phyloP scores from a whole-genome alignment of 2,888 invertebrate species.

The Aethes cnicana region DNA sequence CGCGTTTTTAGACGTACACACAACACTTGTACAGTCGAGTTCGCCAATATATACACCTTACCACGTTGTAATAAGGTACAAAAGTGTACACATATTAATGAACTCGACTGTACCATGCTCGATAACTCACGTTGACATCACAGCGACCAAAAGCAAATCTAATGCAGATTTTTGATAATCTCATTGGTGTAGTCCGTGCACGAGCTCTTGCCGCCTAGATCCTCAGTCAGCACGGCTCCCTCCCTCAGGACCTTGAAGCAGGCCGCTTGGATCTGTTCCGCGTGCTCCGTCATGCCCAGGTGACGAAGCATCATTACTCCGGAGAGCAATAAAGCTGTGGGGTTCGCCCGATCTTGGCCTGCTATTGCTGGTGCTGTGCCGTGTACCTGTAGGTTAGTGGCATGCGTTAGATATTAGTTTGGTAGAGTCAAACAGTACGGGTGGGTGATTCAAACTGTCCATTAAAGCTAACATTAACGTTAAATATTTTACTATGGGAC shows the following conservation, averaged over 20 bases:
- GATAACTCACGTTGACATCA: neutral
- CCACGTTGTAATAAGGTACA: no score
- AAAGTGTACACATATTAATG: no score
- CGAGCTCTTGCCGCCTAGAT: conserved; percentile 95
- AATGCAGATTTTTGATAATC: conserved; percentile 82
- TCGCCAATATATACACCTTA: no score
- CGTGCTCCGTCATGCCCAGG: conserved; percentile 89
- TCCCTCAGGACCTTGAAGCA: conserved; percentile 94
- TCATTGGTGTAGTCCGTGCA: conserved; percentile 97
- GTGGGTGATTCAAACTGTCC: no score
- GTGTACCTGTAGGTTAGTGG: conserved; percentile 86
- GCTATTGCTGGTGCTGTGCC: conserved; percentile 99
- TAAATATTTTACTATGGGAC: no score
- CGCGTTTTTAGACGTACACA: no score
- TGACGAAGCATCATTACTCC: conserved; percentile 99
- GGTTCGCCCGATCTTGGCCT: conserved; percentile 98
- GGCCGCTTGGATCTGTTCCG: conserved; percentile 90
- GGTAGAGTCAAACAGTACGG: no score
- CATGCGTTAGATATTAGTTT: conserved; percentile 16
- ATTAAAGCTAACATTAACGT: no score
- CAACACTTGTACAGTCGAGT: no score
- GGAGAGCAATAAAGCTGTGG: conserved; percentile 97
- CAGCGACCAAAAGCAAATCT: conserved; percentile 23
- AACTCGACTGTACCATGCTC: neutral
- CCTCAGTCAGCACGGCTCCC: conserved; percentile 92